Evolutionary conservation across 2,797 vertebrate genomes (phyloP).

Genomic region (Brotogeris chrysoptera): DNA sequence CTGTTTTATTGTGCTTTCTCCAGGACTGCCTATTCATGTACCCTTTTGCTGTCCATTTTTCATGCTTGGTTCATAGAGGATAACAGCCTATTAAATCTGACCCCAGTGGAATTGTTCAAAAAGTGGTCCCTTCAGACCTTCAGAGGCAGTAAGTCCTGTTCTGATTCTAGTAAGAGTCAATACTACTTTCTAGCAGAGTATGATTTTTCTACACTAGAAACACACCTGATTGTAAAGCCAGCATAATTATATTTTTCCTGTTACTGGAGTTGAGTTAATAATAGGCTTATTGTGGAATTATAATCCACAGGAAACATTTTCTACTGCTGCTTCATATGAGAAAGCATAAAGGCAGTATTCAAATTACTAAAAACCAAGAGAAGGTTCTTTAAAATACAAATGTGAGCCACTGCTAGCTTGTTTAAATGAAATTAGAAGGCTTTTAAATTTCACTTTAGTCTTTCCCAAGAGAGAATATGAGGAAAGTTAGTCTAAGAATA

Average conservation of each 20-base stretch:
- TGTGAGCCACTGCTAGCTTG: neutral
- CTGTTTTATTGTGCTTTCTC: neutral
- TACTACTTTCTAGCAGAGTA: neutral
- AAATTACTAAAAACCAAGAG: neutral
- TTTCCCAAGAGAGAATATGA: neutral
- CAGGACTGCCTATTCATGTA: neutral
- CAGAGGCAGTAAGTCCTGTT: neutral
- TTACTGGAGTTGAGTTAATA: neutral
- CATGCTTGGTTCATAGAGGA: neutral
- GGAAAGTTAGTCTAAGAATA: neutral
- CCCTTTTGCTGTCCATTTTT: neutral
- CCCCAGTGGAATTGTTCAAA: neutral
- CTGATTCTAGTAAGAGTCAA: neutral
- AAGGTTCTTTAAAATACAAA: neutral
- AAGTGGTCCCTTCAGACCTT: neutral
- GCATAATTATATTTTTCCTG: neutral
- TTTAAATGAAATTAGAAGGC: neutral
- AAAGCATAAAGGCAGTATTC: neutral
- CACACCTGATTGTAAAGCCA: neutral
- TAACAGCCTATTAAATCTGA: neutral
- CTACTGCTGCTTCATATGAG: neutral
- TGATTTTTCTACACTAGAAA: neutral
- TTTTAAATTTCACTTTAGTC: neutral
- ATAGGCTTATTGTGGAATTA: neutral
- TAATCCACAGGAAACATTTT: neutral